A percentile compares a stretch with the other conserved stretches of the same genome.
These are phyloP conservation scores for Girardinichthys multiradiatus DNA, from an alignment of 2,113 vertebrate species.

Conservation along the genomic window DNA sequence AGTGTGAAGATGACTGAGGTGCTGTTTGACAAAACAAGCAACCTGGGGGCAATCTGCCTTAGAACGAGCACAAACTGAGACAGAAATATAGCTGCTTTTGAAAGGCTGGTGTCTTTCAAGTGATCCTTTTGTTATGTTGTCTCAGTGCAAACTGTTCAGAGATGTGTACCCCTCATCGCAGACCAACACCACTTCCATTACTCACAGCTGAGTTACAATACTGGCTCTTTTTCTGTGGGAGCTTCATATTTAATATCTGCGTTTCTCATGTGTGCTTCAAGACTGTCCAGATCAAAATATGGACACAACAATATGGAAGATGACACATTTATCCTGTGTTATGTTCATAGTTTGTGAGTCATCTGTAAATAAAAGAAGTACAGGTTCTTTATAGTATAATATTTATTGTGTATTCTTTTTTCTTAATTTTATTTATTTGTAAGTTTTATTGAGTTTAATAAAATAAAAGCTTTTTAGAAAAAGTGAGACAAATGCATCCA, in stretches of 20 bases:
- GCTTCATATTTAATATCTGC: background rate
- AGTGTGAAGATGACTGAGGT: background rate
- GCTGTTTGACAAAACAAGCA: background rate
- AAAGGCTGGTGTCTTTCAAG: background rate
- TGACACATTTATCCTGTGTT: background rate
- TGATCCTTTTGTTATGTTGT: background rate
- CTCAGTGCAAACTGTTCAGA: background rate
- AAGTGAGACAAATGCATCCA: background rate
- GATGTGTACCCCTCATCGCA: background rate
- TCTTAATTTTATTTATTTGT: background rate
- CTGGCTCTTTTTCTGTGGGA: background rate
- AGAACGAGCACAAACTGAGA: background rate
- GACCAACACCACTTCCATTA: background rate
- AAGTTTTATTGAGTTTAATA: background rate
- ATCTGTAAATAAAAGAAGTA: background rate
- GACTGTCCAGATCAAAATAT: constrained; percentile 10
- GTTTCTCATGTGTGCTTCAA: background rate
- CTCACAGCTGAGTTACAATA: background rate
- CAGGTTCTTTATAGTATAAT: background rate
- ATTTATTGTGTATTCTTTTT: background rate
- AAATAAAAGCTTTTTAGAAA: no score
- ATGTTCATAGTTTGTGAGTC: constrained; percentile 1
- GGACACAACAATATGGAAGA: background rate
- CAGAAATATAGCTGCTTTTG: background rate
- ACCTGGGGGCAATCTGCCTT: background rate